Conservation (phyloP, 2,113 vertebrate species). For the Erinaceus europaeus region DNA sequence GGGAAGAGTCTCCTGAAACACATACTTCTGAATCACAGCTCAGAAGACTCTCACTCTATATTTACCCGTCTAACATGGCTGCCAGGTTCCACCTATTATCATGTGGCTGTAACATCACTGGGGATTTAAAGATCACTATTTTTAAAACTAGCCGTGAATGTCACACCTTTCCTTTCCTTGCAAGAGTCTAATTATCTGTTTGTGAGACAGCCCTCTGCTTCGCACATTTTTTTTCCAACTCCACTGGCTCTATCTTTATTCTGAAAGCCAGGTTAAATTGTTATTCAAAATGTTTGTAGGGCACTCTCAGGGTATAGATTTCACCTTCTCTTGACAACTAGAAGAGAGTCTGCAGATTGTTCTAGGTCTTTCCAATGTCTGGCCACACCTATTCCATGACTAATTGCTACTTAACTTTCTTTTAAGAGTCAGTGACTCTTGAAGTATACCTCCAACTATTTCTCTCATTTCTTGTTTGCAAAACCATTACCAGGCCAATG, state of each 20-base stretch:
- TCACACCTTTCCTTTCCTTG: neutral
- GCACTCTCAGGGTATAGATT: neutral
- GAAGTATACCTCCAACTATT: neutral
- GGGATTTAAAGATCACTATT: slow-evolving; percentile 9
- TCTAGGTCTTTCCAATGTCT: neutral
- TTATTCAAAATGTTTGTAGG: neutral
- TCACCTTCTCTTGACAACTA: neutral
- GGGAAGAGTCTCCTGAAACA: neutral
- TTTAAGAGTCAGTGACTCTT: neutral
- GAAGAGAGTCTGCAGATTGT: neutral
- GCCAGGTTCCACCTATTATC: neutral
- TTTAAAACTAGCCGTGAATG: slow-evolving; percentile 9
- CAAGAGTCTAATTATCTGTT: neutral
- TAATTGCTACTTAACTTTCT: neutral
- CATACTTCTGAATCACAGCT: neutral
- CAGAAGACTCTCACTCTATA: neutral
- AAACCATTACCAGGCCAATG: neutral
- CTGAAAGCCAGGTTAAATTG: neutral
- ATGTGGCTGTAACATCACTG: neutral
- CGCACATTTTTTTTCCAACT: neutral
- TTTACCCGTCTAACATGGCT: neutral
- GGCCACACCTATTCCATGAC: neutral
- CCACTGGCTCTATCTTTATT: neutral
- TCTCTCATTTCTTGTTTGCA: neutral
- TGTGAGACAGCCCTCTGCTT: neutral